A percentile compares a stretch with the other conserved stretches of the same genome.
Conservation (phyloP, 1,140 invertebrate species). For the Zaprionus kolodkinae region DNA sequence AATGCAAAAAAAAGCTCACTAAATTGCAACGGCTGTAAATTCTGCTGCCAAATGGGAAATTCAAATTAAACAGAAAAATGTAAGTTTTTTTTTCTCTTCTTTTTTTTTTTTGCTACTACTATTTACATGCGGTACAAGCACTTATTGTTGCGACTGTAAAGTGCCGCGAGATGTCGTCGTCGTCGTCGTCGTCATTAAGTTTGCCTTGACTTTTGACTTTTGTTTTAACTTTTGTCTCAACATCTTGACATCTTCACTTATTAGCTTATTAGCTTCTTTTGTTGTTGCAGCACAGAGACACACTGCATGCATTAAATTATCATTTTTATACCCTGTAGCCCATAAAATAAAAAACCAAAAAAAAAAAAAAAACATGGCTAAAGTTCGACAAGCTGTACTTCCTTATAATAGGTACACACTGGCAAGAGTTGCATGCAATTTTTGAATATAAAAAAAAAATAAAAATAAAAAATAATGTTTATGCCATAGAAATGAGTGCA, state of each 20-base stretch:
- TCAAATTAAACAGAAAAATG: slow-evolving; percentile 54
- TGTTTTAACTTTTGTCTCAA: slow-evolving; percentile 73
- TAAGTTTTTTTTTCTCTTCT: slow-evolving; percentile 67
- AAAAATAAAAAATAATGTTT: no score
- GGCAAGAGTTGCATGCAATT: no score
- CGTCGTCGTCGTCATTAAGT: slow-evolving; percentile 28
- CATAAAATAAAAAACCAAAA: slow-evolving; percentile 33
- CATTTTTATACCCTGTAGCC: slow-evolving; percentile 44
- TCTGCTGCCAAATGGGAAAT: slow-evolving; percentile 56
- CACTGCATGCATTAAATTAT: slow-evolving; percentile 74
- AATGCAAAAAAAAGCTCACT: background rate
- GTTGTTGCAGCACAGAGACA: slow-evolving; percentile 53
- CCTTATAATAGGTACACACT: background rate
- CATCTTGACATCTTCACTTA: slow-evolving; percentile 71
- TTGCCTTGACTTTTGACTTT: slow-evolving; percentile 81
- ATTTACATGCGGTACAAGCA: slow-evolving; percentile 25
- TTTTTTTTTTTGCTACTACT: slow-evolving; percentile 32
- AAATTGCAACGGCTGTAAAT: slow-evolving; percentile 43
- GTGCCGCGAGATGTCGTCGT: slow-evolving; percentile 34
- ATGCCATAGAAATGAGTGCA: no score
- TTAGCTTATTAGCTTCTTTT: slow-evolving; percentile 46
- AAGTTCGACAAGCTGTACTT: slow-evolving; percentile 5
- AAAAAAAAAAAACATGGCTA: background rate
- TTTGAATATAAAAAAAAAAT: no score
- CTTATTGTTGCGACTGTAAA: slow-evolving; percentile 22